Evolutionary conservation across 92 coral and sea anemone genomes (phyloP).

Genomic region (Phenganax stokvisi): DNA sequence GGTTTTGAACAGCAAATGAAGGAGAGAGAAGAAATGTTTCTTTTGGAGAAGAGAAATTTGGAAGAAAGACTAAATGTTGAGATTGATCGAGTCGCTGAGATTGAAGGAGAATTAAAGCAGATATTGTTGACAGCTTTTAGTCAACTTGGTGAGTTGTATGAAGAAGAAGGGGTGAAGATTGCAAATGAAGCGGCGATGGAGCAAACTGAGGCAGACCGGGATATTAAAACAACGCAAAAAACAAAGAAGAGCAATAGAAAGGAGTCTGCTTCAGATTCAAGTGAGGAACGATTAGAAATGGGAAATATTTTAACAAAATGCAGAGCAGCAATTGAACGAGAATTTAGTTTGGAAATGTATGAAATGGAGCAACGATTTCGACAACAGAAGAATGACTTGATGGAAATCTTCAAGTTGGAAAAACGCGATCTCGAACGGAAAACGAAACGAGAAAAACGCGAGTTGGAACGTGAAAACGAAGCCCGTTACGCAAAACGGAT

Average conservation of each 20-base stretch:
- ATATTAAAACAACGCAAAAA: conserved; percentile 51
- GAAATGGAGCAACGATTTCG: conserved; percentile 91
- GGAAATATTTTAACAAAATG: conserved; percentile 65
- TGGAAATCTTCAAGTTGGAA: conserved; percentile 81
- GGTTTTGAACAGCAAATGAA: conserved; percentile 55
- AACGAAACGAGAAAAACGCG: conserved; percentile 77
- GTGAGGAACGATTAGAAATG: conserved; percentile 71
- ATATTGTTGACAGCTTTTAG: conserved; percentile 72
- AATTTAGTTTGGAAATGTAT: conserved; percentile 74
- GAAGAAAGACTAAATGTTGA: conserved; percentile 69
- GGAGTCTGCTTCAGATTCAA: conserved; percentile 35
- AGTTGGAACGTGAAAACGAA: conserved; percentile 72
- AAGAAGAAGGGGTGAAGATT: conserved; percentile 65
- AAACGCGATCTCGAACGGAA: conserved; percentile 70
- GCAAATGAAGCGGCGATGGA: conserved; percentile 65
- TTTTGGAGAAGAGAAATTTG: conserved; percentile 66
- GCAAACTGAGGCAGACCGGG: conserved; percentile 89
- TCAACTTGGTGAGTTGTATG: conserved; percentile 76
- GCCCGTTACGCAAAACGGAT: conserved; percentile 72
- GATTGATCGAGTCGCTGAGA: conserved; percentile 82
- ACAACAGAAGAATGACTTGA: conserved; percentile 86
- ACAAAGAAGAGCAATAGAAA: conserved; percentile 51
- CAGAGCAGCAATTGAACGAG: conserved; percentile 79
- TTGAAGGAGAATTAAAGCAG: conserved; percentile 83
- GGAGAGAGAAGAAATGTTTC: conserved; percentile 64